phyloP scores from a whole-genome alignment of 2,113 vertebrate genomes.

The Caranx melampygus region DNA sequence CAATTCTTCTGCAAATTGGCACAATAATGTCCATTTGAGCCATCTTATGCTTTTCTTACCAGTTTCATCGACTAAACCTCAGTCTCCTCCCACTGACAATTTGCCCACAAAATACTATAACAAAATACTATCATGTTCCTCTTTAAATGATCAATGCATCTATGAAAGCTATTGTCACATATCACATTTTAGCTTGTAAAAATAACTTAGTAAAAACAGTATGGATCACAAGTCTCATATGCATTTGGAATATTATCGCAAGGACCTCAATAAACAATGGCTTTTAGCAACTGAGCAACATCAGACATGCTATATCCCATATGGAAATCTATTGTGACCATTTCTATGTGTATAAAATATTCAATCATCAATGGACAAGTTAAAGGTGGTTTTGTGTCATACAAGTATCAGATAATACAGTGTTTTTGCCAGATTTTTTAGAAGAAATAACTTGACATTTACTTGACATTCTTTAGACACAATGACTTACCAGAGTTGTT shows the following conservation, averaged over 20 bases:
- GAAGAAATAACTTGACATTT: not conserved
- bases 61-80: not conserved
- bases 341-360: constrained; percentile 1
- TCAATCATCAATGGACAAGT: not conserved
- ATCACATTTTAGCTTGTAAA: constrained; percentile 16
- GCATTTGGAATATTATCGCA: constrained; percentile 20
- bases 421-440: not conserved
- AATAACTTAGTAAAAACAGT: not conserved
- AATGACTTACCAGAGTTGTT: not conserved
- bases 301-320: not conserved
- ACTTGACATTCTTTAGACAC: constrained; percentile 3
- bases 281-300: constrained; percentile 34
- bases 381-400: not conserved
- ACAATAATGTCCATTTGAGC: constrained; percentile 26
- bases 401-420: constrained; percentile 3
- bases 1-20: constrained; percentile 20
- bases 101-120: constrained; percentile 1
- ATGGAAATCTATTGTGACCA: constrained; percentile 1
- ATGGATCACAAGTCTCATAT: not conserved
- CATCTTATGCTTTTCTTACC: constrained; percentile 3
- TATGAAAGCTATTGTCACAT: constrained; percentile 16
- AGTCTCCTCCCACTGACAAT: not conserved
- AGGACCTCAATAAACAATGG: constrained; percentile 23
- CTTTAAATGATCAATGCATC: constrained; percentile 28
- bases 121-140: constrained; percentile 12